Conservation (phyloP, 2,797 vertebrate species). For the Aplochiton taeniatus region DNA sequence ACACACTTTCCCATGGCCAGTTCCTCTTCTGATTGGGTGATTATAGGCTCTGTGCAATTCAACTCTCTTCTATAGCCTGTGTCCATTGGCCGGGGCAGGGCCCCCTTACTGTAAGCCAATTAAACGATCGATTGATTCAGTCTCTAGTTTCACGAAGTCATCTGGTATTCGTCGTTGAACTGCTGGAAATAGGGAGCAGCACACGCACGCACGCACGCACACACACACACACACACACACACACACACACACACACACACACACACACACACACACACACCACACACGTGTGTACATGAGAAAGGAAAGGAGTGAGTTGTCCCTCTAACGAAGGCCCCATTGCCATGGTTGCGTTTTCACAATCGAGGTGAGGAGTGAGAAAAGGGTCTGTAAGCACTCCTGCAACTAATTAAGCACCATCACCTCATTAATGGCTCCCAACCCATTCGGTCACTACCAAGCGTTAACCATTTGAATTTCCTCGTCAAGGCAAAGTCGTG, state of each 20-base stretch:
- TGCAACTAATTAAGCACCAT: neutral
- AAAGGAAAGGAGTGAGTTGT: too few relatives aligned
- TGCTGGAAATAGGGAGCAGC: neutral
- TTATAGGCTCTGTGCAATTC: conserved; percentile 10
- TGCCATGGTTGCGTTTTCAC: neutral
- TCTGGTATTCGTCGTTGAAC: conserved; percentile 12
- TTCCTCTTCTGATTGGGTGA: conserved; percentile 16
- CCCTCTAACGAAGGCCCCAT: too few relatives aligned
- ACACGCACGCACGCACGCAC: neutral
- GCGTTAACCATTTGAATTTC: too few relatives aligned
- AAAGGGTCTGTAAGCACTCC: neutral
- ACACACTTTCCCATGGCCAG: conserved; percentile 4
- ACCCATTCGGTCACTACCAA: too few relatives aligned
- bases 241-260: too few relatives aligned
- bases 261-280: too few relatives aligned
- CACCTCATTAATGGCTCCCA: too few relatives aligned
- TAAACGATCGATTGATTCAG: conserved; percentile 53
- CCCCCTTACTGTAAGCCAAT: conserved; percentile 40
- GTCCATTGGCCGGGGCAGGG: conserved; percentile 17
- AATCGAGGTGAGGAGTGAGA: neutral
- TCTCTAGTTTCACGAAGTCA: conserved; percentile 41
- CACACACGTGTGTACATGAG: too few relatives aligned
- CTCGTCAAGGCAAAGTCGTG: too few relatives aligned
- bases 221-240: too few relatives aligned
- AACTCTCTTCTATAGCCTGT: neutral